Evolutionary conservation across 2,113 vertebrate species (phyloP), one percentile per base, ranked within the genome.

Genomic region (Caracal caracal): DNA sequence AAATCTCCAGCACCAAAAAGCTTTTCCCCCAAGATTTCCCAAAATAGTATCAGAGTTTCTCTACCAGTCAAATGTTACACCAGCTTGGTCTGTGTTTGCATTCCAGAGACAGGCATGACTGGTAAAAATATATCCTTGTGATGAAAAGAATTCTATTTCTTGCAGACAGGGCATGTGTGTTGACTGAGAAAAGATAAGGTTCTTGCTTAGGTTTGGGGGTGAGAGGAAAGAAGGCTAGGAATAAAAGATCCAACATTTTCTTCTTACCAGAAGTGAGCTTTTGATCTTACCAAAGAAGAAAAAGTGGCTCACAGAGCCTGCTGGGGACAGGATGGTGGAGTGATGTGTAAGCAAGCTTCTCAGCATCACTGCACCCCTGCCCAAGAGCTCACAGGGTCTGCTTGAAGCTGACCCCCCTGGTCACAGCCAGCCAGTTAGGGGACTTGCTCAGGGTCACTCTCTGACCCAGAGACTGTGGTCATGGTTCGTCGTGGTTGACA

Each of bases 151-250:
- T 35, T 87, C 2, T 89, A 86, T 94, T 84, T 78, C 47, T 59
- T 90, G 63, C 33, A 82, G 71, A 78, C 11, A 78, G 24, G 26
- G 11, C n/a, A 68, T 78, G 43, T 65, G 22, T 43, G 24, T 79
- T 84, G 89, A 96, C 56, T 28, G 66, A 94, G 85, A 79, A 94
- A 90, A 93, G 68, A 90, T n/a, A 59, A 68, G 56, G 22, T 88
- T 90, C 70, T 84, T 84, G 53, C 56, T 93, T 53, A 73, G 53
- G 70, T 68, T 80, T 81, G 22, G 17, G 49, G 65, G 30, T 63
- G 35, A 85, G 30, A 75, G 13, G 28, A 51, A 83, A 94, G 28
- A 73, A 56, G 49, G 17, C 6, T 70, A 80, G 53, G 40, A 93
- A 93, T 59, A 79, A 61, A 95, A 94, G 61, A 61, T 28, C n/a